These are phyloP conservation scores for Vesta saturnalis DNA, from an alignment of 2,888 invertebrate species.

Conservation along the genomic window DNA sequence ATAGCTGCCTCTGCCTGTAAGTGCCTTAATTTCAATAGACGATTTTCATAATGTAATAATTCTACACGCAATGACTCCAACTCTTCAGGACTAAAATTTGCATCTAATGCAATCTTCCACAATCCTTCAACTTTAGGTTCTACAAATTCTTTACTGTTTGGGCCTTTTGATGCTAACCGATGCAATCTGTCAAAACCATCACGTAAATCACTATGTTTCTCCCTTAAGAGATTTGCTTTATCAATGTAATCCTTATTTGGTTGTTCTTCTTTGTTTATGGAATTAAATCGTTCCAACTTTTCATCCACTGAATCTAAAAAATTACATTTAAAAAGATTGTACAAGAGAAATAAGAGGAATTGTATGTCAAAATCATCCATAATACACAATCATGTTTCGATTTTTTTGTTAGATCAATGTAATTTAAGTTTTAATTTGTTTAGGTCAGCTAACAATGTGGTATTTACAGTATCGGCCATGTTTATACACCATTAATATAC, in stretches of 20 bases:
- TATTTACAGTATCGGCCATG: too few relatives aligned
- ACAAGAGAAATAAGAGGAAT: too few relatives aligned
- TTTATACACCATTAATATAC: too few relatives aligned
- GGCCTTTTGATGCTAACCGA: slow-evolving; percentile 78
- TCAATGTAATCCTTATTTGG: slow-evolving; percentile 71
- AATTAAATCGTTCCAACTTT: slow-evolving; percentile 77
- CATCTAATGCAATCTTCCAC: slow-evolving; percentile 83
- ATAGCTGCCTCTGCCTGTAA: slow-evolving; percentile 84
- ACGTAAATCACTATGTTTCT: slow-evolving; percentile 78
- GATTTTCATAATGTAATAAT: slow-evolving; percentile 86
- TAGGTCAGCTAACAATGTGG: too few relatives aligned
- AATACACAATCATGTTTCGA: too few relatives aligned
- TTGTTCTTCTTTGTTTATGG: slow-evolving; percentile 69
- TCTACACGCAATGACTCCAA: slow-evolving; percentile 87
- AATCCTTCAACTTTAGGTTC: slow-evolving; percentile 91
- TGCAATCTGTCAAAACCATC: slow-evolving; percentile 83
- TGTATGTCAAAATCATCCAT: too few relatives aligned
- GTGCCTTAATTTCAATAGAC: slow-evolving; percentile 83
- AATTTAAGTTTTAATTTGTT: too few relatives aligned
- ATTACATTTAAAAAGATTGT: slow-evolving; percentile 6
- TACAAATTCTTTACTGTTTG: slow-evolving; percentile 85
- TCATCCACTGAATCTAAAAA: slow-evolving; percentile 75
- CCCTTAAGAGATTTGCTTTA: slow-evolving; percentile 76
- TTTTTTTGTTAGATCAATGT: too few relatives aligned
- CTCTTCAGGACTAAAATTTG: slow-evolving; percentile 84